A percentile compares a stretch with the other conserved stretches of the same genome.
Evolutionary conservation across 1,140 invertebrate genomes (phyloP).

Genomic region (Chironomus striatipennis): DNA sequence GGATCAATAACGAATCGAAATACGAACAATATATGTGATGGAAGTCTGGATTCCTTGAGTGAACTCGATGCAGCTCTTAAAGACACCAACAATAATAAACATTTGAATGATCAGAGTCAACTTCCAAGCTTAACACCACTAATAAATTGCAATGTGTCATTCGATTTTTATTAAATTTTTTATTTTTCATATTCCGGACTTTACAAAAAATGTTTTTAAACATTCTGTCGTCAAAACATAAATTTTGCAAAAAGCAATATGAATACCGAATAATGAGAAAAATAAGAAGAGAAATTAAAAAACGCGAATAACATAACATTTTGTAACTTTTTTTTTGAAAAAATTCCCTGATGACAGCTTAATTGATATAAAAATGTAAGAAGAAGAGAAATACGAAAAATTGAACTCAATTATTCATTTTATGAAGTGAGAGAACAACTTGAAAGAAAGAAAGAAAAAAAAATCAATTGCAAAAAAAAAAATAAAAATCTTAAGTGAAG

Average conservation of each 20-base stretch:
- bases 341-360: conserved; percentile 7
- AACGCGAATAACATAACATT: conserved; percentile 13
- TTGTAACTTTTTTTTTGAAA: not conserved
- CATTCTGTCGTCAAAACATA: not conserved
- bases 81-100: conserved; percentile 21
- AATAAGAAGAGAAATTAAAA: not conserved
- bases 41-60: not conserved
- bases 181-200: not conserved
- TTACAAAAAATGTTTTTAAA: not conserved
- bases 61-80: not conserved
- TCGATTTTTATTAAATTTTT: not conserved
- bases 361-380: not conserved
- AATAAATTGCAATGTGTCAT: conserved; percentile 20
- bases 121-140: conserved; percentile 7
- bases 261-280: not conserved
- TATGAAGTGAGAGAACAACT: not conserved
- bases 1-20: not conserved
- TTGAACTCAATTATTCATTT: conserved; percentile 6
- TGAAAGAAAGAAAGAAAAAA: not conserved
- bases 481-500: not conserved
- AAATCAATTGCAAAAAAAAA: conserved; percentile 14
- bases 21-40: not conserved
- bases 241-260: too few relatives aligned
- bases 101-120: conserved; percentile 10
- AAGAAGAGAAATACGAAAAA: not conserved